Conservation (phyloP, 1,140 invertebrate species). For the roundworm (Caenorhabditis elegans) region DNA sequence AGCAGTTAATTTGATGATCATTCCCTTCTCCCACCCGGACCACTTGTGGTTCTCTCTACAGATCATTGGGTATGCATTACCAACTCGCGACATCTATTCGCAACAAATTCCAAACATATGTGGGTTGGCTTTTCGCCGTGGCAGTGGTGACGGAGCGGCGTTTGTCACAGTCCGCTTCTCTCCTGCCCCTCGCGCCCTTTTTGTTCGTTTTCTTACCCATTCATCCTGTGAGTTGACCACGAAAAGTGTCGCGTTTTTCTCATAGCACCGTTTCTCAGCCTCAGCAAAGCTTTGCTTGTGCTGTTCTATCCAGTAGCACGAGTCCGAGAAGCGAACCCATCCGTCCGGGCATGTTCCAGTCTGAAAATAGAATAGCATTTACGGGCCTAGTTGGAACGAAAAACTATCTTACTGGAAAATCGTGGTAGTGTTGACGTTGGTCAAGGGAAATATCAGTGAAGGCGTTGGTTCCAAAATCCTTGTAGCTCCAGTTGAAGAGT, state of each 20-base stretch:
- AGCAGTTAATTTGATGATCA: not conserved
- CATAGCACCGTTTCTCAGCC: slow-evolving; percentile 27
- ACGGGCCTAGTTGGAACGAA: not conserved
- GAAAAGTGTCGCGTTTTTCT: slow-evolving; percentile 3
- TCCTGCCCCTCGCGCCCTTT: not conserved
- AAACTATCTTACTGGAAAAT: not conserved
- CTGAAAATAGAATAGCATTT: not conserved
- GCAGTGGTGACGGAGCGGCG: not conserved
- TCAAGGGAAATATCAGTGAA: not conserved
- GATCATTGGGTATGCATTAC: slow-evolving; percentile 29
- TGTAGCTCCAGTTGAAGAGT: slow-evolving; percentile 23
- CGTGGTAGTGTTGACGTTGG: not conserved
- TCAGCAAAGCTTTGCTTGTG: slow-evolving; percentile 21
- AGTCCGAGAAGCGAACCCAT: slow-evolving; percentile 12
- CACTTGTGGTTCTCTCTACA: slow-evolving; percentile 4
- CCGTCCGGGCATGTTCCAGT: not conserved
- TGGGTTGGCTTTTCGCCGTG: not conserved
- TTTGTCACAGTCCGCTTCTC: not conserved
- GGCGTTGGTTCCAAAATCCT: not conserved
- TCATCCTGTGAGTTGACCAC: slow-evolving; percentile 19
- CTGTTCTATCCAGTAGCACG: slow-evolving; percentile 5
- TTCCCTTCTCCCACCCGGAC: not conserved
- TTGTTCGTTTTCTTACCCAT: slow-evolving; percentile 2
- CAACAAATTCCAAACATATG: slow-evolving; percentile 33
- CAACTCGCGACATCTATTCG: slow-evolving; percentile 1